Evolutionary conservation across 2,113 vertebrate species (phyloP).

Genomic region (Mus spicilegus): DNA sequence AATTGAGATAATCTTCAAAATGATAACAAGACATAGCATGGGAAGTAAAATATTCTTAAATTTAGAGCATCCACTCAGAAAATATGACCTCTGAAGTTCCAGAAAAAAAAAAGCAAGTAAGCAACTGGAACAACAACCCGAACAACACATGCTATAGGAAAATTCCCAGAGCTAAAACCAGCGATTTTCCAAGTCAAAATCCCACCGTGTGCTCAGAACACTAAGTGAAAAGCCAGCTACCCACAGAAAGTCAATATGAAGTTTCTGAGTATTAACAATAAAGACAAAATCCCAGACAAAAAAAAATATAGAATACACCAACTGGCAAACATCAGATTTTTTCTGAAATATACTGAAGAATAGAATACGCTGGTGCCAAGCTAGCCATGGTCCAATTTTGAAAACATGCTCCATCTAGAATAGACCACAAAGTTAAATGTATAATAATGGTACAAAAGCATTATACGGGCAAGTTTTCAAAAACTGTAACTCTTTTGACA

Average conservation of each 20-base stretch:
- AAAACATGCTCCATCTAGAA: constrained; percentile 28
- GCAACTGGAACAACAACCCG: background rate
- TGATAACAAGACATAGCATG: constrained; percentile 30
- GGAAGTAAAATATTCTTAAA: constrained; percentile 34
- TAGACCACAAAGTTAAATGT: background rate
- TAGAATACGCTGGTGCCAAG: background rate
- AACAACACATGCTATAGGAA: constrained; percentile 14
- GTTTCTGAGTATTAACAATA: constrained; percentile 59
- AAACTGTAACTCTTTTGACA: background rate
- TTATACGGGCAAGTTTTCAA: background rate
- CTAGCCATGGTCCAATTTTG: background rate
- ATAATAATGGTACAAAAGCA: background rate
- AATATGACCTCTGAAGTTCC: constrained; percentile 46
- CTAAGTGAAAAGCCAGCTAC: constrained; percentile 66
- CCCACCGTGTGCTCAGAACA: constrained; percentile 30
- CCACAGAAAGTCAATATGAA: constrained; percentile 57
- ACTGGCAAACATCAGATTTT: background rate
- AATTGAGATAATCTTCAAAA: constrained; percentile 5
- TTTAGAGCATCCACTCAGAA: constrained; percentile 3
- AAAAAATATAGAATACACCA: background rate
- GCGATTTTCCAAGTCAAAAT: constrained; percentile 53
- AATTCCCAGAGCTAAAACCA: constrained; percentile 61
- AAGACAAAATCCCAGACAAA: constrained; percentile 28
- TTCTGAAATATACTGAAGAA: constrained; percentile 26
- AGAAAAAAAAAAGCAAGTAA: constrained; percentile 42